Evolutionary conservation across 2,797 vertebrate species (phyloP).

Genomic region (Lacerta bilineata): DNA sequence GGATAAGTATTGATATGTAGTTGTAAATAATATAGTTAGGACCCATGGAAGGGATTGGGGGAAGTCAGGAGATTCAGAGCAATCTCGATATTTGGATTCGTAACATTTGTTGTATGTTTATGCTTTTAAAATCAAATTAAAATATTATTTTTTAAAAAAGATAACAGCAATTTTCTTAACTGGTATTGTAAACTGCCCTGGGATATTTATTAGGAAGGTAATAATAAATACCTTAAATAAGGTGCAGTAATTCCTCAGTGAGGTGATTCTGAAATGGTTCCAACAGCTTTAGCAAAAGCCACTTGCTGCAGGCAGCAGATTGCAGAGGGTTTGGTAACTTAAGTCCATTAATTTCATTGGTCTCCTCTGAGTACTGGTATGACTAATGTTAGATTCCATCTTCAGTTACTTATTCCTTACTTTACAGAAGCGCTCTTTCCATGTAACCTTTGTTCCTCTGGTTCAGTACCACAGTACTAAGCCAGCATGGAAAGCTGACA

Average conservation of each 20-base stretch:
- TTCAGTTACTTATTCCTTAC: no score
- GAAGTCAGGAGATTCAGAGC: no score
- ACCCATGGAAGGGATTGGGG: no score
- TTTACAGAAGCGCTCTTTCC: neutral
- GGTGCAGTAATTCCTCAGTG: neutral
- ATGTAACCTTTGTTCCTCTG: neutral
- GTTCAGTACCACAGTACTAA: neutral
- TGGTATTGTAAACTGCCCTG: neutral
- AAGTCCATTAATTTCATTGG: no score
- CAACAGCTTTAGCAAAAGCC: neutral
- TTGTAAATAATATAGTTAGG: no score
- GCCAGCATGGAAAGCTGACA: constrained; percentile 10
- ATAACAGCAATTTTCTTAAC: neutral
- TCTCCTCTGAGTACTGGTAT: no score
- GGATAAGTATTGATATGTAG: no score
- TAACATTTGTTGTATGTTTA: no score
- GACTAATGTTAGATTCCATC: no score
- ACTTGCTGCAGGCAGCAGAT: neutral
- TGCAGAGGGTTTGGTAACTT: neutral
- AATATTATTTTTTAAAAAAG: no score
- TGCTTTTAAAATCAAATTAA: no score
- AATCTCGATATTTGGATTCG: no score
- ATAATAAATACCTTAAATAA: neutral
- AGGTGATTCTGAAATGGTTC: neutral
- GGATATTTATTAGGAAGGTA: neutral